Conservation (phyloP, 2,113 vertebrate species). For the Gopherus evgoodei region DNA sequence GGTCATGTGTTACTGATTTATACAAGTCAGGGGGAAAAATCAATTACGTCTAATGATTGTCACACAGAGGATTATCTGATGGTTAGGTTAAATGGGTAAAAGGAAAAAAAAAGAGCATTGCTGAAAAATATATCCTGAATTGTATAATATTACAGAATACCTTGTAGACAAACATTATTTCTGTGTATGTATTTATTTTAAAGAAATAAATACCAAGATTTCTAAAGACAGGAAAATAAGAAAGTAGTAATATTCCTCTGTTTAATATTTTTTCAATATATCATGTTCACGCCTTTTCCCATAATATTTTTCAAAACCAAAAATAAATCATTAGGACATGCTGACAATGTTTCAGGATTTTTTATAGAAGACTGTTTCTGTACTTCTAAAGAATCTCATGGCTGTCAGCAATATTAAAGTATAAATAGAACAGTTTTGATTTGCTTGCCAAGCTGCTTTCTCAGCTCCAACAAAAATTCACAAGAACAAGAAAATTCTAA, state of each 20-base stretch:
- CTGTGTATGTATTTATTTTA: not conserved
- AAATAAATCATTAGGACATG: conserved; percentile 43
- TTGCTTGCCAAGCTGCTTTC: conserved; percentile 49
- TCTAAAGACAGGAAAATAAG: not conserved
- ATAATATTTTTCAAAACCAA: not conserved
- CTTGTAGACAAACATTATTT: not conserved
- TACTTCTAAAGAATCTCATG: conserved; percentile 46
- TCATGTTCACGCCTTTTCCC: not conserved
- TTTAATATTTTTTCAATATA: not conserved
- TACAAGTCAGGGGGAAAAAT: not conserved
- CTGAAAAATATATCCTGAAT: not conserved
- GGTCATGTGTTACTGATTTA: not conserved
- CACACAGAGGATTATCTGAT: not conserved
- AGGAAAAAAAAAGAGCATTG: not conserved
- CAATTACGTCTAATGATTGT: not conserved
- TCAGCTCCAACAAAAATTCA: conserved; percentile 22
- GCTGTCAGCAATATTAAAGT: conserved; percentile 43
- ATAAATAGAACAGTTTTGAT: conserved; percentile 60
- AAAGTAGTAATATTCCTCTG: not conserved
- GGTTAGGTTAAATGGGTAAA: not conserved
- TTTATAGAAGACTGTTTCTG: conserved; percentile 51
- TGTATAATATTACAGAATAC: not conserved
- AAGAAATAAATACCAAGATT: not conserved
- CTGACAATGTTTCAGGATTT: conserved; percentile 48
- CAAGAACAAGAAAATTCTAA: conserved; percentile 24